Evolutionary conservation across 2,113 vertebrate species (phyloP).

Genomic region (Ciconia stormi): DNA sequence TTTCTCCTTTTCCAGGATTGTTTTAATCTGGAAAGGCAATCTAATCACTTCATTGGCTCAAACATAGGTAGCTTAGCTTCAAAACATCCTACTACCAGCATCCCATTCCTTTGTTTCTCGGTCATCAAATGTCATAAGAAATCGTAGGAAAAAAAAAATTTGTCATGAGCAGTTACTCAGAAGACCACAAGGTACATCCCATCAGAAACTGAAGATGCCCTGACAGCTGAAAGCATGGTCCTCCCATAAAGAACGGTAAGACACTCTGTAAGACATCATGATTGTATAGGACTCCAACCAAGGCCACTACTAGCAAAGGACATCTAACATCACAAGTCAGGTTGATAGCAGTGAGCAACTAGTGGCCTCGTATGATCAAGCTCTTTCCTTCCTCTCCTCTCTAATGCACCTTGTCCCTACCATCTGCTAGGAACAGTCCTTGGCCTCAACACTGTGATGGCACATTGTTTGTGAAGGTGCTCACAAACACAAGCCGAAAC

Average conservation of each 20-base stretch:
- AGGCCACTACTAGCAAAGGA: neutral
- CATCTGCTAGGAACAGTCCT: neutral
- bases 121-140: neutral
- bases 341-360: neutral
- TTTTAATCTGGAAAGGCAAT: neutral
- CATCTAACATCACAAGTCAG: neutral
- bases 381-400: neutral
- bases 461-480: neutral
- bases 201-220: neutral
- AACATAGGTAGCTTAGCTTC: neutral
- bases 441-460: neutral
- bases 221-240: neutral
- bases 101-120: neutral
- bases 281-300: neutral
- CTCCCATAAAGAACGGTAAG: neutral
- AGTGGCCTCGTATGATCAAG: neutral
- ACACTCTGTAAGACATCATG: neutral
- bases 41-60: neutral
- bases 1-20: neutral
- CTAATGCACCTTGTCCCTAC: neutral
- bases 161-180: neutral
- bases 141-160: neutral
- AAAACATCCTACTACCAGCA: neutral
- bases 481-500: neutral
- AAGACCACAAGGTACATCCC: neutral